Evolutionary conservation across 2,113 vertebrate species (phyloP), one percentile per base, ranked within the genome.

Genomic region (Chaenocephalus aceratus): DNA sequence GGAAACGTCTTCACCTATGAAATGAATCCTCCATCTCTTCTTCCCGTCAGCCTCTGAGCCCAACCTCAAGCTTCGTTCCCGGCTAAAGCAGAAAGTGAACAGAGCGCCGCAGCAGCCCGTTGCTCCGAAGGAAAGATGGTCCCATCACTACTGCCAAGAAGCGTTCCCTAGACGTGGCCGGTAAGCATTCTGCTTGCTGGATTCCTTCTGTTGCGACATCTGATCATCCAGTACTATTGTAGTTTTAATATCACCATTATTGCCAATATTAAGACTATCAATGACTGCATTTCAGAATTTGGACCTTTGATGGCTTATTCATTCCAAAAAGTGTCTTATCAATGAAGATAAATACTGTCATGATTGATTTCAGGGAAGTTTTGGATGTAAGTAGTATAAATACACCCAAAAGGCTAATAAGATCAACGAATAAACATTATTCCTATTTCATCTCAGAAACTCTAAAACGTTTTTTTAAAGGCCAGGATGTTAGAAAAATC

Each of bases 61-160:
- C 90, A 99, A 99, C 86, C 93, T 99, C 88, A 99, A 99, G 85
- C 89, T 99, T 54, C 95, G 98, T n/a, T 99, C 98, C 65, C 90
- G 97, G 74, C 95, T 99, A 91, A 99, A 99, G 93, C 98, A 99
- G 93, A 99, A 99, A 87, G 98, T 99, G 83, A 97, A 97, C 97
- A 0, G 98, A 99, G 81, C 94, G 98, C 12, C 95, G 98, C 84
- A 99, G 98, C 92, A 99, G 98, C 83, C 98, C 98, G 1, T 93
- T 99, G 56, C 82, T 99, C 67, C 96, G 98, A 77, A 95, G 98
- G 72, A 99, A 98, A 78, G 98, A 99, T 1, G 96, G 97, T 14
- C 96, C 96, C 0, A 94, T 96, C 75, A 94, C 95, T 0, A 91
- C 96, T 34, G 95, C 97, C 7, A 99, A 99, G 88, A 99, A 99